Conservation (phyloP, 1,140 invertebrate species). For the Melipona quadrifasciata region DNA sequence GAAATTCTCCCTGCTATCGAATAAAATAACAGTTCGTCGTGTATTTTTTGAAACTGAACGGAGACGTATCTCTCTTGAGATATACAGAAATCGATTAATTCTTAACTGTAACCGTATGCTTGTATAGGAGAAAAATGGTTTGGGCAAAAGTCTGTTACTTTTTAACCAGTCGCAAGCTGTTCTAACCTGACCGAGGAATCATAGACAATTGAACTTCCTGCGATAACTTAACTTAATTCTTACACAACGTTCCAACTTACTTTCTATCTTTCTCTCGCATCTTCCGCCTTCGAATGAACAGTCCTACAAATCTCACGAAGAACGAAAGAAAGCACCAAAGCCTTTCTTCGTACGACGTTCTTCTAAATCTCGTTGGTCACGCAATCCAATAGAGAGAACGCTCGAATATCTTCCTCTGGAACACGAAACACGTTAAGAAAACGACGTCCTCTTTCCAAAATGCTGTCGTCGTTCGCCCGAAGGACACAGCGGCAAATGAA, state of each 20-base stretch:
- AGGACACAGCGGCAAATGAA: neutral
- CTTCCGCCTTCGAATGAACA: neutral
- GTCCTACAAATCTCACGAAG: neutral
- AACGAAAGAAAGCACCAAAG: neutral
- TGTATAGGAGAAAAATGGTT: too few relatives aligned
- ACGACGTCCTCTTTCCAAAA: neutral
- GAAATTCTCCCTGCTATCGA: neutral
- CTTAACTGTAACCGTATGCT: too few relatives aligned
- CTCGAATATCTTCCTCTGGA: neutral
- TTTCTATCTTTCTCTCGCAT: neutral
- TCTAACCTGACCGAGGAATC: too few relatives aligned
- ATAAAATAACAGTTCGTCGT: neutral
- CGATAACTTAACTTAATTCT: too few relatives aligned
- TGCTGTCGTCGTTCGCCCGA: neutral
- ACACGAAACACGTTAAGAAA: neutral
- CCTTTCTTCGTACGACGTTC: neutral
- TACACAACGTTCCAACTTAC: neutral
- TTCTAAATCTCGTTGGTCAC: conserved; percentile 2
- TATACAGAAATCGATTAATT: too few relatives aligned
- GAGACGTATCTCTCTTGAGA: too few relatives aligned
- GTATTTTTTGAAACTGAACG: neutral
- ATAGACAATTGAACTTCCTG: too few relatives aligned
- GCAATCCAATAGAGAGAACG: neutral
- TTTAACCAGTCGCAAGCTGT: too few relatives aligned
- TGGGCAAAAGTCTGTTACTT: too few relatives aligned